Conservation (phyloP, 2,888 invertebrate species). For the Melanchra persicariae region DNA sequence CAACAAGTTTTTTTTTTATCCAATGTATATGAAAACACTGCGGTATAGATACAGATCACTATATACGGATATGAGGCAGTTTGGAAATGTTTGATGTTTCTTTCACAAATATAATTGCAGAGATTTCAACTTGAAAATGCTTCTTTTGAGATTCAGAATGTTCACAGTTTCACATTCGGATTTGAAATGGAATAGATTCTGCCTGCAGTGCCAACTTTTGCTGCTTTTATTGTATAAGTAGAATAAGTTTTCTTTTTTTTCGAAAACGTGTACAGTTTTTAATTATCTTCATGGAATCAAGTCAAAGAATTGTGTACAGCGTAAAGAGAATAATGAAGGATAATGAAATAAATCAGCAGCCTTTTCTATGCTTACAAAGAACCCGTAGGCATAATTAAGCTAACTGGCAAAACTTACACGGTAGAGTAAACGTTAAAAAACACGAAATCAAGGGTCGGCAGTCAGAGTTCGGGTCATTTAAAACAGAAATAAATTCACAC, state of each 20-base stretch:
- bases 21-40: constrained; percentile 10
- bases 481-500: constrained; percentile 65
- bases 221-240: constrained; percentile 7
- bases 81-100: constrained; percentile 15
- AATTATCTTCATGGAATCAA: not conserved
- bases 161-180: constrained; percentile 2
- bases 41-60: constrained; percentile 4
- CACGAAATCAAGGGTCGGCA: constrained; percentile 51
- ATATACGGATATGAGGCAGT: constrained; percentile 5
- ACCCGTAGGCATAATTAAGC: constrained; percentile 46
- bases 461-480: constrained; percentile 66
- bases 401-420: constrained; percentile 54
- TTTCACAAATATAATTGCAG: constrained; percentile 21
- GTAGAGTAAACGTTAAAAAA: constrained; percentile 60
- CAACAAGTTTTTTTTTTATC: constrained; percentile 44
- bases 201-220: constrained; percentile 17
- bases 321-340: not conserved
- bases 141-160: constrained; percentile 14
- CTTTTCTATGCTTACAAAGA: constrained; percentile 12
- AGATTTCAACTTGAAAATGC: constrained; percentile 5
- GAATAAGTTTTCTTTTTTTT: not conserved
- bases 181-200: constrained; percentile 10
- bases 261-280: not conserved
- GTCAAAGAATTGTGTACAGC: too few species aligned
- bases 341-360: not conserved